Percentiles rank a stretch among this genome's conserved stretches.
These are phyloP conservation scores for Radopholus similis DNA, from an alignment of 1,140 invertebrate genomes.

Conservation along the genomic window DNA sequence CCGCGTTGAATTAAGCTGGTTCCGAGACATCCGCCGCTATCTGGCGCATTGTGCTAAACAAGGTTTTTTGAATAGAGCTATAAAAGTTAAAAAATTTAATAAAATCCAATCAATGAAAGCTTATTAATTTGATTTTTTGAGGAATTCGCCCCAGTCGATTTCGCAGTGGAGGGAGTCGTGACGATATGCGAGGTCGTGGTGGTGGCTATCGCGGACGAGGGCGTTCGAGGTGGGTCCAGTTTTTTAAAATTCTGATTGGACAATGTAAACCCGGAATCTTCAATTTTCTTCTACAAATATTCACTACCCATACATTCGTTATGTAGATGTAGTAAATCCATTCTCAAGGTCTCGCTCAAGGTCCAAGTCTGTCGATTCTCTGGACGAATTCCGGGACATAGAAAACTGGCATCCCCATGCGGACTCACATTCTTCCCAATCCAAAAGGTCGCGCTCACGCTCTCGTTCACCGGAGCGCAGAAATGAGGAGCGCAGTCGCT, in stretches of 20 bases:
- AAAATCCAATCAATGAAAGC: neutral
- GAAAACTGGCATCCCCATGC: no score
- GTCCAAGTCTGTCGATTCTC: no score
- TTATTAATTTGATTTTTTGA: conserved; percentile 14
- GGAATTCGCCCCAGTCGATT: conserved; percentile 24
- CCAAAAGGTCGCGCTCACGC: conserved; percentile 5
- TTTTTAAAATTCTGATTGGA: no score
- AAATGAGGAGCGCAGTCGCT: neutral
- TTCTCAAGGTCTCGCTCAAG: no score
- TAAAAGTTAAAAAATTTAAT: neutral
- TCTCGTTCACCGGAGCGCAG: neutral
- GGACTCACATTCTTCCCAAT: neutral
- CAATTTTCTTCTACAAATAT: neutral
- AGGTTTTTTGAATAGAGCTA: no score
- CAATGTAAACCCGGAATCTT: neutral
- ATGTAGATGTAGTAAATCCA: no score
- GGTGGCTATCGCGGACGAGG: neutral
- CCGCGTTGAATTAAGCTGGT: conserved; percentile 34
- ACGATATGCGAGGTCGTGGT: neutral
- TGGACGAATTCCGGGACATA: no score
- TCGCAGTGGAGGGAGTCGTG: neutral
- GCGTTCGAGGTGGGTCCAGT: no score
- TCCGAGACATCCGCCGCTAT: conserved; percentile 42
- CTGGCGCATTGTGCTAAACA: conserved; percentile 27
- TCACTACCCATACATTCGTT: no score